Evolutionary conservation across 2,113 vertebrate genomes (phyloP).

Genomic region (Hassar affinis): DNA sequence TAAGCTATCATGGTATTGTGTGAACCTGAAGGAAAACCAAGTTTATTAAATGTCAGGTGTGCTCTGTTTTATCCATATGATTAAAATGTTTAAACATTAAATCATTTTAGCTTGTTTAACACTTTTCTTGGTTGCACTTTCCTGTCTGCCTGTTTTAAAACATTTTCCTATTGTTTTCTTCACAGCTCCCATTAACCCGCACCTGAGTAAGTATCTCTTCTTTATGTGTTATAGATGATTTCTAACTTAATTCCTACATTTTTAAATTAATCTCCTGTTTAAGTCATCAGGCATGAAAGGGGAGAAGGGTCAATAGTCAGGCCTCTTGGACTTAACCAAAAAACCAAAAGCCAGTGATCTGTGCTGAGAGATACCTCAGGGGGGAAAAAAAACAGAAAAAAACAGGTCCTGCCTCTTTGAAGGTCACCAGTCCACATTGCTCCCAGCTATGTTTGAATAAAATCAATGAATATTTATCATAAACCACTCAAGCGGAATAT

Average conservation of each 20-base stretch:
- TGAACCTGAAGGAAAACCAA: not conserved
- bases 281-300: constrained; percentile 54
- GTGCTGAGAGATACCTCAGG: constrained; percentile 52
- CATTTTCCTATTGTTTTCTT: constrained; percentile 47
- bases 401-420: constrained; percentile 55
- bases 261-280: constrained; percentile 55
- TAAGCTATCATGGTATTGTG: not conserved
- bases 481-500: constrained; percentile 60
- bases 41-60: not conserved
- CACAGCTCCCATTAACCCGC: constrained; percentile 81
- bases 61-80: not conserved
- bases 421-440: constrained; percentile 71
- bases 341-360: constrained; percentile 8
- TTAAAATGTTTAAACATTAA: not conserved
- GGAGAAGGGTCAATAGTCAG: constrained; percentile 57
- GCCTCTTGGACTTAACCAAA: constrained; percentile 24
- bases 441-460: constrained; percentile 71
- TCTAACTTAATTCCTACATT: not conserved
- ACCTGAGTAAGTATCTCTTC: constrained; percentile 77
- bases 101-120: not conserved
- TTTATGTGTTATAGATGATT: not conserved
- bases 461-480: constrained; percentile 77
- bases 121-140: not conserved
- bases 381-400: constrained; percentile 28
- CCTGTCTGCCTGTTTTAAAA: constrained; percentile 46